Percentiles rank a stretch among this genome's conserved stretches.
Conservation (phyloP, 2,113 vertebrate genomes). For the Scalopus aquaticus region DNA sequence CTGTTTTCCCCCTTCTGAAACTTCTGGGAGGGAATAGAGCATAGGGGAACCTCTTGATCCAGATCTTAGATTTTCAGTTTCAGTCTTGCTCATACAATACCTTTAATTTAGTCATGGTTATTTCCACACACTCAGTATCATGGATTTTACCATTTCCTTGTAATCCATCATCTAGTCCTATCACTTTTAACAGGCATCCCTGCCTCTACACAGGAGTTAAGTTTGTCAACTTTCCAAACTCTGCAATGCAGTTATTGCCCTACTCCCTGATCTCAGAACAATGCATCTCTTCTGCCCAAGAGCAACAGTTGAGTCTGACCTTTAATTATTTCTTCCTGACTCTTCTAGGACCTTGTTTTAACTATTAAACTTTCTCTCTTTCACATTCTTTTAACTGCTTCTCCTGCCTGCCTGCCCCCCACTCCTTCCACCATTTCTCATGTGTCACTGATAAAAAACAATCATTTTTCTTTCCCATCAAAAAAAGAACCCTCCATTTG, state of each 20-base stretch:
- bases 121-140: background rate
- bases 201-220: background rate
- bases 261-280: background rate
- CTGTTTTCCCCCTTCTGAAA: background rate
- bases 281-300: background rate
- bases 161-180: background rate
- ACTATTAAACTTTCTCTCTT: background rate
- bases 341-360: background rate
- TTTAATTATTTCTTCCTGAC: background rate
- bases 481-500: background rate
- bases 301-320: background rate
- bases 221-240: background rate
- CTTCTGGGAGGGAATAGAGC: background rate
- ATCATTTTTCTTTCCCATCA: background rate
- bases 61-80: background rate
- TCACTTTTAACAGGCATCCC: background rate
- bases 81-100: background rate
- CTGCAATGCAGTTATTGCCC: background rate
- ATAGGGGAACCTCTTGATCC: background rate
- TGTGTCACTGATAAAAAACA: slow-evolving; percentile 15
- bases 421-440: background rate
- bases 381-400: background rate
- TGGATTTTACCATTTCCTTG: background rate
- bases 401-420: background rate
- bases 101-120: background rate